These are phyloP conservation scores for Torymus tubicola DNA, from an alignment of 2,888 invertebrate species.

Conservation along the genomic window DNA sequence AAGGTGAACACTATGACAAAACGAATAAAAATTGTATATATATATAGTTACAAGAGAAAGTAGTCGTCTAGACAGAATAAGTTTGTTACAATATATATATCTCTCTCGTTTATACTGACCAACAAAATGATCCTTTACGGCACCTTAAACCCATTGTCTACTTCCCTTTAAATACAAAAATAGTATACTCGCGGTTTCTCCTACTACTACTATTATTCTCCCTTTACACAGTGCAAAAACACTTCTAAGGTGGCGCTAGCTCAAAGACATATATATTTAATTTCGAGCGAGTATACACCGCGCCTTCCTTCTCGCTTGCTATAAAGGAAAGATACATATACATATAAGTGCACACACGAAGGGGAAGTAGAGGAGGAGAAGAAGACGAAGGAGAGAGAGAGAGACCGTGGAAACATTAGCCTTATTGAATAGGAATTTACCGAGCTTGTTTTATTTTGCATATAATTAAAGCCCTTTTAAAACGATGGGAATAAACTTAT, in stretches of 20 bases:
- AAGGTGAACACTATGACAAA: too few relatives aligned
- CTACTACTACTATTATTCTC: too few relatives aligned
- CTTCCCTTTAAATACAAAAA: background rate
- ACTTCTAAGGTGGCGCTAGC: background rate
- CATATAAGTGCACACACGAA: background rate
- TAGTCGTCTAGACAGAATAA: too few relatives aligned
- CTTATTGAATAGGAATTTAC: constrained; percentile 29
- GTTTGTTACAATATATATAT: too few relatives aligned
- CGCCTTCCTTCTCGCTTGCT: too few relatives aligned
- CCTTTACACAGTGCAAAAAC: too few relatives aligned
- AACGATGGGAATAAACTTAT: constrained; percentile 17
- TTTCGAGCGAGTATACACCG: constrained; percentile 6
- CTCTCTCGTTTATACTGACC: too few relatives aligned
- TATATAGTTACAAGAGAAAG: too few relatives aligned
- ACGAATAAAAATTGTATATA: too few relatives aligned
- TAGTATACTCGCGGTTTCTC: too few relatives aligned
- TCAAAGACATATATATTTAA: constrained; percentile 5
- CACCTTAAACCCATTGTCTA: background rate
- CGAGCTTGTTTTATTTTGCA: constrained; percentile 12
- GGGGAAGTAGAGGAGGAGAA: background rate
- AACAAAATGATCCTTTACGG: too few relatives aligned
- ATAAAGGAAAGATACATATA: background rate
- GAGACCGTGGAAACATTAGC: constrained; percentile 5
- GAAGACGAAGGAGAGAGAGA: background rate
- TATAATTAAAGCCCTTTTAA: constrained; percentile 24